These are phyloP conservation scores for Nyctibius bracteatus DNA, from an alignment of 2,113 vertebrate species.

Conservation along the genomic window DNA sequence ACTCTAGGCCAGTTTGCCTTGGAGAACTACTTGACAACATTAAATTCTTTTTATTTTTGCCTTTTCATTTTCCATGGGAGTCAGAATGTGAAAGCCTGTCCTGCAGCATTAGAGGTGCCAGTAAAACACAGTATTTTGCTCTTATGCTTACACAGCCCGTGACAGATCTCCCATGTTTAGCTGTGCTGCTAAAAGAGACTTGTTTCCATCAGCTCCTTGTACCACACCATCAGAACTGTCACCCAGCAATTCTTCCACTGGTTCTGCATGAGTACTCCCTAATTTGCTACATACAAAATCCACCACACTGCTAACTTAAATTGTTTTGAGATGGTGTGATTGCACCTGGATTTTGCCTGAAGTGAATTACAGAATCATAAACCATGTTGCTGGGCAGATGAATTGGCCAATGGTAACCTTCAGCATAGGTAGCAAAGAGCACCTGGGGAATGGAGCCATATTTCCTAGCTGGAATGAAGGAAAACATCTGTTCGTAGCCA, in stretches of 20 bases:
- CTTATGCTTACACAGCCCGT: background rate
- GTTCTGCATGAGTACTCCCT: background rate
- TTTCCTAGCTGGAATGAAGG: background rate
- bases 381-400: background rate
- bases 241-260: background rate
- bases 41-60: background rate
- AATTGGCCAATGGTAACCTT: background rate
- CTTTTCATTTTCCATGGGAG: background rate
- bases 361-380: accelerated
- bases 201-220: background rate
- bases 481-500: background rate
- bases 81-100: background rate
- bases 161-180: background rate
- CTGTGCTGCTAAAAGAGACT: background rate
- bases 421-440: background rate
- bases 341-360: background rate
- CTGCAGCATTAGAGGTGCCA: background rate
- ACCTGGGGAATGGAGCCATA: background rate
- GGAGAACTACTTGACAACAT: background rate
- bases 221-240: background rate
- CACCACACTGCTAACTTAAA: too few species aligned
- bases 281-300: background rate
- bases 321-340: too few species aligned
- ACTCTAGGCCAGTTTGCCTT: background rate
- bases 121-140: background rate